Evolutionary conservation across 2,797 vertebrate genomes (phyloP), one percentile per base, ranked within the genome.

Genomic region (Astyanax mexicanus): DNA sequence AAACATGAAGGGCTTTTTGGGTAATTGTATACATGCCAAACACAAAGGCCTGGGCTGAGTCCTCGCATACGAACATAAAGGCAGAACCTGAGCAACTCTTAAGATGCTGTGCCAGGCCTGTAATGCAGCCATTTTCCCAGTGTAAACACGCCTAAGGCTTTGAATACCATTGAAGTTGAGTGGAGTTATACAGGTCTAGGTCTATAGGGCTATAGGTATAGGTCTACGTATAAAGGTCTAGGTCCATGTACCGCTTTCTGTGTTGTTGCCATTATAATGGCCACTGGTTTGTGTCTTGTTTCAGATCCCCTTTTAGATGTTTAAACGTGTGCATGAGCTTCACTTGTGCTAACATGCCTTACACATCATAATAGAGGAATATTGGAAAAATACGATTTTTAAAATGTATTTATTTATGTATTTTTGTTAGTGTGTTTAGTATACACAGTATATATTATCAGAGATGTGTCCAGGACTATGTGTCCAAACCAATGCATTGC

Each of bases 1-100:
- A 94, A 95, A 94, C 88, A 91, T 73, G 86, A 90, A 90, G 85
- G 91, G 85, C 80, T 84, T 79, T 88, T 84, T 79, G 79, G 85
- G 87, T 91, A 93, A 90, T 92, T 84, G 84, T 79, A 32, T 17
- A 27, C 42, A 19, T 45, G 38, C 21, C 47, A 21, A 8, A 13
- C 35, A 19, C 23, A n/a, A 58, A 49, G 38, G 38, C 64, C 44
- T 61, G 21, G 15, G 35, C 29, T 37, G 45, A 65, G 72, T 75
- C 51, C 62, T 67, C n/a, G 17, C 11, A 6, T 27, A 47, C 4
- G 12, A 65, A 40, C 62, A 45, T 45, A 29, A 64, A 64, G 64
- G 54, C 42, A 15, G 25, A 60, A 29, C 13, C 44, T 37, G 52
- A 58, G 55, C 75, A 47, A 68, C 19, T 62, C 60, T 25, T 62